Evolutionary conservation across 2,797 vertebrate species (phyloP).

Genomic region (Urocyon cinereoargenteus): DNA sequence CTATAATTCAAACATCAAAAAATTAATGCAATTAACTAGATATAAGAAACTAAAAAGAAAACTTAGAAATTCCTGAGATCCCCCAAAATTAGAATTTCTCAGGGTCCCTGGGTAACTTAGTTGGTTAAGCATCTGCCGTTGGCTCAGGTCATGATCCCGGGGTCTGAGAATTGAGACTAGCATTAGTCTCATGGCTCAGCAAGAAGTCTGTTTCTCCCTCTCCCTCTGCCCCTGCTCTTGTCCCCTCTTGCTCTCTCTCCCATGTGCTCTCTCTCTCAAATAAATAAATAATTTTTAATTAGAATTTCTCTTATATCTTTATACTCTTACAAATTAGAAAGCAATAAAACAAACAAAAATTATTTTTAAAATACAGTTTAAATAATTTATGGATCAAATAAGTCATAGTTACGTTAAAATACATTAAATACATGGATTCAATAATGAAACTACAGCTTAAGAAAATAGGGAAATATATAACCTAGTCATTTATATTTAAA

Average conservation of each 20-base stretch:
- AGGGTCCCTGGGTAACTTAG: no score
- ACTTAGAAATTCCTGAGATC: background rate
- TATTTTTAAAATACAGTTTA: background rate
- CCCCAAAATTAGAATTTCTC: background rate
- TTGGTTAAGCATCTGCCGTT: no score
- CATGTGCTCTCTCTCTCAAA: no score
- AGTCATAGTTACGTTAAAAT: background rate
- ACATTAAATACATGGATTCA: background rate
- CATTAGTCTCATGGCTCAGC: no score
- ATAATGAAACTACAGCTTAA: background rate
- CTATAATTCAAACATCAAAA: slow-evolving; percentile 12
- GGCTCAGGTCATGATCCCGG: no score
- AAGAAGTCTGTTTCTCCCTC: no score
- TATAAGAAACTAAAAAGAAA: background rate
- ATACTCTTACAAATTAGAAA: background rate
- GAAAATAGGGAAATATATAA: background rate
- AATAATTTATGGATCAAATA: slow-evolving; percentile 5
- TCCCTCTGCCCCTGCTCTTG: no score
- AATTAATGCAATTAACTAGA: background rate
- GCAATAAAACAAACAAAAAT: background rate
- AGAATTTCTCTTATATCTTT: background rate
- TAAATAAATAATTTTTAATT: no score
- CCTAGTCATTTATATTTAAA: background rate
- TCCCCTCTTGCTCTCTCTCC: no score
- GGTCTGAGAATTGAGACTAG: no score